These are phyloP conservation scores for Macrophya annulata DNA, from an alignment of 2,888 invertebrate species.

Conservation along the genomic window DNA sequence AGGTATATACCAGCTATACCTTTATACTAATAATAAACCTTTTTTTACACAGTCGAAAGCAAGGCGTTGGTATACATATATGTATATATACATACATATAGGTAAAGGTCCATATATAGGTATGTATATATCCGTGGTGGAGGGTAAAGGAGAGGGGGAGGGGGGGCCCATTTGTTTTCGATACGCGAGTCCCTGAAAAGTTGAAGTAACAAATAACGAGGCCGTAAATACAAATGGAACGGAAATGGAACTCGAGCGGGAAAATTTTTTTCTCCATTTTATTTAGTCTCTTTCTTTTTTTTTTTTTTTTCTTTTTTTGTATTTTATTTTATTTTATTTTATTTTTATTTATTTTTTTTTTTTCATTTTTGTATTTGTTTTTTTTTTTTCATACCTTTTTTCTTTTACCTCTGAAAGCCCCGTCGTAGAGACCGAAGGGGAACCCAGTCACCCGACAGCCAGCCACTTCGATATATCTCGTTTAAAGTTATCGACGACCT, in stretches of 20 bases:
- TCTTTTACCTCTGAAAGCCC: constrained; percentile 52
- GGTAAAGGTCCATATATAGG: neutral
- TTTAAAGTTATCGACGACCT: constrained; percentile 72
- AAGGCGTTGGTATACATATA: neutral
- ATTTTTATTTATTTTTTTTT: constrained; percentile 21
- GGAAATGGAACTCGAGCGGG: constrained; percentile 67
- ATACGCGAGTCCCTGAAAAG: constrained; percentile 55
- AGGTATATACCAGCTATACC: neutral
- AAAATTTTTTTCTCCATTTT: constrained; percentile 60
- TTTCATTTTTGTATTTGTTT: constrained; percentile 53
- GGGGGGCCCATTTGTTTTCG: constrained; percentile 48
- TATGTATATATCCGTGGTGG: neutral
- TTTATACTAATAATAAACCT: neutral
- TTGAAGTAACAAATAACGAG: constrained; percentile 59
- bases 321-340: too few relatives aligned
- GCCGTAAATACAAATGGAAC: constrained; percentile 73
- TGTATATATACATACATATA: neutral
- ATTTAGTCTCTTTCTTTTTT: constrained; percentile 57
- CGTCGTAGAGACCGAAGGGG: constrained; percentile 13
- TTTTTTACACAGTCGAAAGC: constrained; percentile 4
- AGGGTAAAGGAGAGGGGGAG: too few relatives aligned
- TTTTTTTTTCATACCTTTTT: constrained; percentile 13
- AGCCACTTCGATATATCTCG: constrained; percentile 67
- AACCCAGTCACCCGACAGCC: constrained; percentile 34
- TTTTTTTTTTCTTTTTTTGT: constrained; percentile 56